These are phyloP conservation scores for Campopleginae sp. DNA, from an alignment of 2,888 invertebrate genomes.

Conservation along the genomic window DNA sequence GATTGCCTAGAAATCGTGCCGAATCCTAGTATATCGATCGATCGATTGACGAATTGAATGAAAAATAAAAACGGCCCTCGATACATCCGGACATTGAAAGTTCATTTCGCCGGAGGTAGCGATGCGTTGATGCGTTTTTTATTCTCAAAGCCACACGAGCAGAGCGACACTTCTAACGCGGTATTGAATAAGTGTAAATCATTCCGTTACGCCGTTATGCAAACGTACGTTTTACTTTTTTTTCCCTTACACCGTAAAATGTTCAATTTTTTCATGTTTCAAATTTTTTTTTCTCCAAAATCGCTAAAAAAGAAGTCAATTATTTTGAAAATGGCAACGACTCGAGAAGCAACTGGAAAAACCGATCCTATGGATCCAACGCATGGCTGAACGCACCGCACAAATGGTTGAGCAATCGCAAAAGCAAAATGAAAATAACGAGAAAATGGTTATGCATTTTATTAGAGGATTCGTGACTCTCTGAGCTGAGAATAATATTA, in stretches of 20 bases:
- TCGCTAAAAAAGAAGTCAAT: too few relatives aligned
- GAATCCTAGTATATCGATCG: constrained; percentile 44
- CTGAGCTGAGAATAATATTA: constrained; percentile 5
- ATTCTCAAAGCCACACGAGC: background rate
- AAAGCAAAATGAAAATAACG: background rate
- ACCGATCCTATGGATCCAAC: too few relatives aligned
- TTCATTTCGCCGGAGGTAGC: constrained; percentile 51
- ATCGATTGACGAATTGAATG: constrained; percentile 32
- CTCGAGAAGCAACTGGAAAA: too few relatives aligned
- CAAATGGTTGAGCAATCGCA: background rate
- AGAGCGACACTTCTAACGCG: background rate
- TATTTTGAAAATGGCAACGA: too few relatives aligned
- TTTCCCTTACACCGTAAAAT: background rate
- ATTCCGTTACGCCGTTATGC: constrained; percentile 5
- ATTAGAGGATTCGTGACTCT: constrained; percentile 57
- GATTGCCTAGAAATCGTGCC: constrained; percentile 64
- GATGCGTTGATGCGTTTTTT: constrained; percentile 59
- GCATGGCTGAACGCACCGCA: background rate
- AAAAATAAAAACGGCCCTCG: constrained; percentile 20
- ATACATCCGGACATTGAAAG: constrained; percentile 48
- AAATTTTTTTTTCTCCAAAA: too few relatives aligned
- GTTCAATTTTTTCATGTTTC: background rate
- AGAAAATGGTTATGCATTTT: constrained; percentile 15
- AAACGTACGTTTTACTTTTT: background rate
- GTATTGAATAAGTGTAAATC: background rate